These are phyloP conservation scores for Teinopalpus imperialis DNA, from an alignment of 2,888 invertebrate species.

Conservation along the genomic window DNA sequence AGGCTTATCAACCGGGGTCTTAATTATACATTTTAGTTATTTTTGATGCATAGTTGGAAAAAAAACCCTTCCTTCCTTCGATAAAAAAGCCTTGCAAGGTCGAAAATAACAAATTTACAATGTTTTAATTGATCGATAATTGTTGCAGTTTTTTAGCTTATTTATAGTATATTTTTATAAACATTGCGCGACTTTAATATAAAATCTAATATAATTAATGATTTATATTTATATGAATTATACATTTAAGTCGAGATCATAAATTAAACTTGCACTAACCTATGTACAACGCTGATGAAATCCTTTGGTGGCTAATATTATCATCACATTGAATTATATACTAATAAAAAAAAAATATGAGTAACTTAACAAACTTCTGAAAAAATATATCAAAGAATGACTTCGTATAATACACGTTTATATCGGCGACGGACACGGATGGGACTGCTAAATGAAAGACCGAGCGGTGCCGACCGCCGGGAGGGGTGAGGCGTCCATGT, in stretches of 20 bases:
- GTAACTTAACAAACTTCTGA: neutral
- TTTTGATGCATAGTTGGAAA: too few species aligned
- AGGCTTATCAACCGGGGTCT: slow-evolving; percentile 4
- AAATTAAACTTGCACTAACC: slow-evolving; percentile 15
- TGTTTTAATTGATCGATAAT: too few species aligned
- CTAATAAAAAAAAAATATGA: slow-evolving; percentile 11
- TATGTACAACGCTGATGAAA: neutral
- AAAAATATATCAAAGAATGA: slow-evolving; percentile 1
- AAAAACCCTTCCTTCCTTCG: too few species aligned
- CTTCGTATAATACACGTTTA: slow-evolving; percentile 50
- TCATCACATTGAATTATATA: slow-evolving; percentile 6
- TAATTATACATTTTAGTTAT: slow-evolving; percentile 2
- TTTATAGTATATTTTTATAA: too few species aligned
- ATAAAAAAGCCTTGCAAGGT: too few species aligned
- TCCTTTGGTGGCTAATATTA: neutral
- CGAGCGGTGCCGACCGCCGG: slow-evolving; percentile 47
- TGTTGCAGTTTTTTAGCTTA: too few species aligned
- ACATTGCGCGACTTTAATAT: too few species aligned
- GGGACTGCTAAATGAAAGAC: slow-evolving; percentile 61
- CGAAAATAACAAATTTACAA: neutral
- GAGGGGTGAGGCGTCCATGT: slow-evolving; percentile 62
- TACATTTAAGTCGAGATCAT: too few species aligned
- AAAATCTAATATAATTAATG: too few species aligned
- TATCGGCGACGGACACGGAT: slow-evolving; percentile 54
- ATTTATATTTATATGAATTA: too few species aligned